phyloP scores from a whole-genome alignment of 1,140 invertebrate species.

The Meloidogyne hapla region DNA sequence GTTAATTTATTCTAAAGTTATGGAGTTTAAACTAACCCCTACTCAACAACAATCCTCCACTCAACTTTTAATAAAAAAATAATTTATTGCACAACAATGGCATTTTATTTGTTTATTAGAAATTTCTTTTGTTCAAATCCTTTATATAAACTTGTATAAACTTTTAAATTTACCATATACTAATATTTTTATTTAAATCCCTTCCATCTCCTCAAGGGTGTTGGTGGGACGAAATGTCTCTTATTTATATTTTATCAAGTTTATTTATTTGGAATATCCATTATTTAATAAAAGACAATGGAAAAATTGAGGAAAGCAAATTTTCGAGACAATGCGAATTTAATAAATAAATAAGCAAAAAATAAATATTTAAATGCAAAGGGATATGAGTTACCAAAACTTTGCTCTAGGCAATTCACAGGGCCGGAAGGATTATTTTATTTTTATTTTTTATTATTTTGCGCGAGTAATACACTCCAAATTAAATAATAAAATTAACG shows the following conservation, averaged over 20 bases:
- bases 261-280: not conserved
- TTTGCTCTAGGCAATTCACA: not conserved
- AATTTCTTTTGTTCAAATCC: not conserved
- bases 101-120: slow-evolving; percentile 3
- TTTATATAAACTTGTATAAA: slow-evolving; percentile 1
- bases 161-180: not conserved
- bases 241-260: not conserved
- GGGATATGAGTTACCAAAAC: not conserved
- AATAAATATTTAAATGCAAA: not conserved
- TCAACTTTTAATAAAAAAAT: not conserved
- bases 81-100: not conserved
- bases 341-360: not conserved
- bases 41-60: too few relatives aligned
- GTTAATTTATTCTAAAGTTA: not conserved
- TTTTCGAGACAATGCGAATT: slow-evolving; percentile 3
- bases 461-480: not conserved
- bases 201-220: not conserved
- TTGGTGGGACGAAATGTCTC: not conserved
- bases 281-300: not conserved
- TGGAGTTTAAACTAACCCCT: not conserved
- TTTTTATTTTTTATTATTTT: not conserved
- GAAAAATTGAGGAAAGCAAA: not conserved
- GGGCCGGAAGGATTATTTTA: not conserved
- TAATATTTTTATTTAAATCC: not conserved
- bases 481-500: not conserved